Conservation (phyloP, 2,113 vertebrate genomes). For the Gallinago paraguaiae region DNA sequence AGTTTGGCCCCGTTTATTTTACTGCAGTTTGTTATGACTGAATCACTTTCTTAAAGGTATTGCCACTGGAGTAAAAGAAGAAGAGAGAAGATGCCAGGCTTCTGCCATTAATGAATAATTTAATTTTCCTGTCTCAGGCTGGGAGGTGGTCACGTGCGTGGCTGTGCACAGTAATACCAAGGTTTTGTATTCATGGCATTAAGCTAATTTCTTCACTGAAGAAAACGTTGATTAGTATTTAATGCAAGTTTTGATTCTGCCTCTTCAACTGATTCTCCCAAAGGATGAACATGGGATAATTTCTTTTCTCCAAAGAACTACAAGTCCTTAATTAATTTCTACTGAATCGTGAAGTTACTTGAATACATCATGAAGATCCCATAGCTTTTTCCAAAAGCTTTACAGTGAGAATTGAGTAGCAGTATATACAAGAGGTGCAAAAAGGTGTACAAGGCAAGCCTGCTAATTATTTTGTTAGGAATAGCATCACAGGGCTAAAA, state of each 20-base stretch:
- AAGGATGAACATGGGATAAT: neutral
- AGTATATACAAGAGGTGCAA: neutral
- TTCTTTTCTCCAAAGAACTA: neutral
- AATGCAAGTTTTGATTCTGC: neutral
- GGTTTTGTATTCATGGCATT: neutral
- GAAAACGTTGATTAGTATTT: neutral
- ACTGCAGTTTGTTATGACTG: rapidly evolving
- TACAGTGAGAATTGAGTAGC: neutral
- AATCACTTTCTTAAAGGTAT: neutral
- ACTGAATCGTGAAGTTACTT: neutral
- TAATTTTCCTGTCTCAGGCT: neutral
- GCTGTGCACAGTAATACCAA: neutral
- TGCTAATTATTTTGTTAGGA: neutral
- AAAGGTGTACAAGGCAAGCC: neutral
- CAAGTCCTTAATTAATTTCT: constrained; percentile 12
- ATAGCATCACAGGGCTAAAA: neutral
- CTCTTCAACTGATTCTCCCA: neutral
- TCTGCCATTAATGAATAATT: neutral
- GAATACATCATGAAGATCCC: neutral
- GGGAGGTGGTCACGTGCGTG: neutral
- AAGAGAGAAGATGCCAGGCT: neutral
- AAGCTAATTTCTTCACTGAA: neutral
- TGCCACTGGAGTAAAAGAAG: neutral
- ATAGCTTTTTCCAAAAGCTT: neutral
- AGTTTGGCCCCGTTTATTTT: neutral